These are phyloP conservation scores for Abrostola triplasia DNA, from an alignment of 2,888 invertebrate species.

Conservation along the genomic window DNA sequence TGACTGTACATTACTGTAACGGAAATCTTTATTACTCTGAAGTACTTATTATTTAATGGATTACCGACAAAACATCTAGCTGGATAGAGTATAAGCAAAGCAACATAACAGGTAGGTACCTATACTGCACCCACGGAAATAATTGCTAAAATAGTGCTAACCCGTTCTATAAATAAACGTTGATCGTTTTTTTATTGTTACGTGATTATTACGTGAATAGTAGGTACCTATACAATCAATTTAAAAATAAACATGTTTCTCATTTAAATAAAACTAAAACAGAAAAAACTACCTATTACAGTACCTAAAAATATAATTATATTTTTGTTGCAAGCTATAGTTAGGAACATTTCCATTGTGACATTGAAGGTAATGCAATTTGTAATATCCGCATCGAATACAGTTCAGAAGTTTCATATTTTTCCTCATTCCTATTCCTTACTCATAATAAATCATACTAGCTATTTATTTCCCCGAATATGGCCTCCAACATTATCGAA, in stretches of 20 bases:
- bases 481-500: not conserved
- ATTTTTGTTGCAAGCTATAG: not conserved
- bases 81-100: not conserved
- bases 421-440: conserved; percentile 19
- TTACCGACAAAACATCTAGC: not conserved
- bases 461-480: not conserved
- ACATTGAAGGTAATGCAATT: conserved; percentile 33
- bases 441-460: not conserved
- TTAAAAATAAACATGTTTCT: no score
- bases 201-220: no score
- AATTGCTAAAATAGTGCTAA: no score
- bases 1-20: not conserved
- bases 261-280: not conserved
- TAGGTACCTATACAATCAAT: no score
- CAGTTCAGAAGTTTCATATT: conserved; percentile 14
- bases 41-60: not conserved
- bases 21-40: not conserved
- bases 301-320: not conserved
- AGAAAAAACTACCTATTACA: not conserved
- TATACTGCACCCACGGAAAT: no score
- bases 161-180: no score
- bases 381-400: conserved; percentile 38
- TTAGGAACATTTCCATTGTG: conserved; percentile 36
- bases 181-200: no score
- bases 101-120: no score